Percentiles rank a stretch among this genome's conserved stretches.
These are phyloP conservation scores for Stenchaetothrips biformis DNA, from an alignment of 2,888 invertebrate species.

Conservation along the genomic window DNA sequence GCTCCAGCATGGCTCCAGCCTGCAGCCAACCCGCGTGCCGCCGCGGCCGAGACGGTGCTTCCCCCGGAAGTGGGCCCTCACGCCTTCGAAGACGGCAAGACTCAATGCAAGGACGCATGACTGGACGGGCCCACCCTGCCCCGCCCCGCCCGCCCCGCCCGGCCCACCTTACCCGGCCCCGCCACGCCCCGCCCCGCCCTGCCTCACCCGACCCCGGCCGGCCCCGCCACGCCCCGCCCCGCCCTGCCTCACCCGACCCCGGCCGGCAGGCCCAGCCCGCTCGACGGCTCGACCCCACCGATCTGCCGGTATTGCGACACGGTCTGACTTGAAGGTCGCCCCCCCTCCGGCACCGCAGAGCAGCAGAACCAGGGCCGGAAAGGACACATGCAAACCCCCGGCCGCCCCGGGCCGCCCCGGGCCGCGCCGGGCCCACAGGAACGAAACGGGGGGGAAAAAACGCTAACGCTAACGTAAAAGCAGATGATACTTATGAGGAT, in stretches of 20 bases:
- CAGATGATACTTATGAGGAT: too few relatives aligned
- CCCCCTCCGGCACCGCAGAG: not conserved
- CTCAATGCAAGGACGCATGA: not conserved
- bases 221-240: slow-evolving; percentile 24
- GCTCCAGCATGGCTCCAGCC: too few relatives aligned
- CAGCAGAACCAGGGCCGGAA: too few relatives aligned
- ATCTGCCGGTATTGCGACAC: slow-evolving; percentile 12
- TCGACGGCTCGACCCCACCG: not conserved
- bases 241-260: slow-evolving; percentile 20
- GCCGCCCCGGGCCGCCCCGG: not conserved
- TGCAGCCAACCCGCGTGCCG: too few relatives aligned
- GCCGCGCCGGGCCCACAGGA: not conserved
- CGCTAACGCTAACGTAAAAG: too few relatives aligned
- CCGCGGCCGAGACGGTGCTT: too few relatives aligned
- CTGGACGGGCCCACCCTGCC: slow-evolving; percentile 3
- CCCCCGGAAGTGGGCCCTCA: too few relatives aligned
- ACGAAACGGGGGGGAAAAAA: not conserved
- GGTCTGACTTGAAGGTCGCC: not conserved
- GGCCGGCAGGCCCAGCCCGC: slow-evolving; percentile 1
- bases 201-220: slow-evolving; percentile 35
- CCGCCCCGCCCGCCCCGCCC: slow-evolving; percentile 11
- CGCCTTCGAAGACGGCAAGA: slow-evolving; percentile 2
- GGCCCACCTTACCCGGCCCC: not conserved
- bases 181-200: slow-evolving; percentile 24
- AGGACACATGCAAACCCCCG: not conserved